Evolutionary conservation across 1,140 invertebrate species (phyloP), one percentile per base, ranked within the genome.

Genomic region (Drosophila arizonae): DNA sequence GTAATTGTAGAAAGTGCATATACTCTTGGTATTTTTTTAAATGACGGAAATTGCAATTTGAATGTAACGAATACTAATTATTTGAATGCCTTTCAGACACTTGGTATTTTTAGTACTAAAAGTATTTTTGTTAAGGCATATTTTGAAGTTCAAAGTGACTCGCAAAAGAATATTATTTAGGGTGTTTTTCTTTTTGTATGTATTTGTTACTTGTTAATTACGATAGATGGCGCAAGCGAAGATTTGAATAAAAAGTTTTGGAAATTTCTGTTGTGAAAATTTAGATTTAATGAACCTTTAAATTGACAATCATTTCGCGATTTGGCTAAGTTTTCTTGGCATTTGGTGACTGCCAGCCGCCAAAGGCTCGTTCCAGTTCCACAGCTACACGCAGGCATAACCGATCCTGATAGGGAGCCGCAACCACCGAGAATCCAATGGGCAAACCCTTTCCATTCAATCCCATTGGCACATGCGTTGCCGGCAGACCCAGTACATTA

Each of bases 311-410:
- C 5, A 6, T 6, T 30, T 30, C 6, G 6, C 5, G 28, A 30
- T 6, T 30, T 30, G 6, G 0, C 30, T 15, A 39, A 39, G 79
- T 48, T 4, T 78, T 36, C 8, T 78, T 51, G 0, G 73, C 92
- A 60, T 91, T 87, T 1, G 87, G 69, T 10, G 81, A 75, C 17
- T 68, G 52, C 97, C 97, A 98, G 1, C 97, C 97, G 8, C 96
- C 96, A 91, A 97, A 96, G 1, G 92, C 94, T 55, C 93, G 93
- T 81, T 97, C 96, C n/a, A 98, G 88, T 72, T 96, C 94, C 72
- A 93, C 86, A 1, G 97, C 97, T 3, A 97, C 94, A 4, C 95
- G 94, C 26, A 98, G 85, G 66, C 95, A 95, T 0, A 97, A 85
- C 46, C 95, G 93, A 91, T 98, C 97, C 87, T 95, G 94, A 84